These are phyloP conservation scores for Vanacampus margaritifer DNA, from an alignment of 2,113 vertebrate species.

Conservation along the genomic window DNA sequence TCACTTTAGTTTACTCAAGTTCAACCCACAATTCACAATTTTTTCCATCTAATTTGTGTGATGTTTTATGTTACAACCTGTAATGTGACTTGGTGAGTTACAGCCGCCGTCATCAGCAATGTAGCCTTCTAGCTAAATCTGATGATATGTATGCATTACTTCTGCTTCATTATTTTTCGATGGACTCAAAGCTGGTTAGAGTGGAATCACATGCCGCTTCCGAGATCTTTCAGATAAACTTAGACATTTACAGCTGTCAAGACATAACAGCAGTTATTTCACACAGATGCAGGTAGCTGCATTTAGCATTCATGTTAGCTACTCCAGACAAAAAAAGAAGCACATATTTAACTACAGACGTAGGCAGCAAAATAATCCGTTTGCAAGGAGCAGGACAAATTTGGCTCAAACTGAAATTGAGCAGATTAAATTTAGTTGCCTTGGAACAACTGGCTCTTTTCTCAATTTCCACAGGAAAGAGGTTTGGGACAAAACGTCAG, in stretches of 20 bases:
- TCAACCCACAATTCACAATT: no score
- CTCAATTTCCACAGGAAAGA: constrained; percentile 11
- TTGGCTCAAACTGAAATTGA: neutral
- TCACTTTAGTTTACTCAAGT: no score
- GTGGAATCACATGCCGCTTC: neutral
- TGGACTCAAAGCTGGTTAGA: neutral
- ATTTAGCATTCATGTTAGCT: constrained; percentile 1
- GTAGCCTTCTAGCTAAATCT: neutral
- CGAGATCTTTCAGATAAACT: neutral
- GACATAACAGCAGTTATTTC: constrained; percentile 6
- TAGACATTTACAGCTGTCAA: neutral
- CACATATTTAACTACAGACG: neutral
- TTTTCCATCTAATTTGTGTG: no score
- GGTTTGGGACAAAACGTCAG: neutral
- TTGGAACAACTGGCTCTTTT: neutral
- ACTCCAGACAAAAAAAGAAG: neutral
- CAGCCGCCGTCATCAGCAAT: neutral
- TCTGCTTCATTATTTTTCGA: neutral
- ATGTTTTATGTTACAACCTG: neutral
- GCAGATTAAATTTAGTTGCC: constrained; percentile 2
- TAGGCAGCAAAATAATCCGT: constrained; percentile 5
- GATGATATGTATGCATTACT: neutral
- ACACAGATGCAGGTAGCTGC: constrained; percentile 8
- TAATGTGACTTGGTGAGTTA: neutral
- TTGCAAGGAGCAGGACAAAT: neutral